Conservation (phyloP, 2,113 vertebrate species). For the Gopherus evgoodei region DNA sequence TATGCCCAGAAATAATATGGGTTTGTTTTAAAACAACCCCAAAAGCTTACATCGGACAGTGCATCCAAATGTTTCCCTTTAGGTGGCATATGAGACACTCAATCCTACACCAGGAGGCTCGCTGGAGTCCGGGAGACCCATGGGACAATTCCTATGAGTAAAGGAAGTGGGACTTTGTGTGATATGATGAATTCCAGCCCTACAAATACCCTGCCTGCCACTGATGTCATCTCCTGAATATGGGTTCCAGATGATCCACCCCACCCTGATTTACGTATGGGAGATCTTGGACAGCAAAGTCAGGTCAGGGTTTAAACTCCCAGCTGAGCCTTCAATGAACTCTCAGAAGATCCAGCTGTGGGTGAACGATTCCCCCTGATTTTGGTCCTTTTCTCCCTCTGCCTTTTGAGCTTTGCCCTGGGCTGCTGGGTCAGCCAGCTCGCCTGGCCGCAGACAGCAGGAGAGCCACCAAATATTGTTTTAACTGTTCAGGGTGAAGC, state of each 20-base stretch:
- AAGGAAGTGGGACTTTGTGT: background rate
- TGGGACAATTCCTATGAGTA: background rate
- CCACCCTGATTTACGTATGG: background rate
- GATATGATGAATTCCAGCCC: background rate
- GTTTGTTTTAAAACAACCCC: background rate
- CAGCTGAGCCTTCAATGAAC: background rate
- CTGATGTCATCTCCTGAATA: background rate
- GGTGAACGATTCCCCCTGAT: background rate
- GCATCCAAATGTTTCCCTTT: background rate
- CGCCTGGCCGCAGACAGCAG: conserved; percentile 27
- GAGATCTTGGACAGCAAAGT: background rate
- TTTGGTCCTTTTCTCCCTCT: background rate
- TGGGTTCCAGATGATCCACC: background rate
- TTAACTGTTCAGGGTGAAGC: background rate
- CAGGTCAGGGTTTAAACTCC: background rate
- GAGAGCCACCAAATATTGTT: conserved; percentile 52
- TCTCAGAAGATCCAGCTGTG: background rate
- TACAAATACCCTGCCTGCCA: background rate
- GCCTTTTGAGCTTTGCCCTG: background rate
- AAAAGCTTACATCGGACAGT: background rate
- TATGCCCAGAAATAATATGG: background rate
- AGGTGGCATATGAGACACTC: background rate
- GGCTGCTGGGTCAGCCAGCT: conserved; percentile 8
- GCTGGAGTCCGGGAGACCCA: background rate
- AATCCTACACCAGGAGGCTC: background rate